Evolutionary conservation across 2,113 vertebrate genomes (phyloP).

Genomic region (Xiphophorus hellerii): DNA sequence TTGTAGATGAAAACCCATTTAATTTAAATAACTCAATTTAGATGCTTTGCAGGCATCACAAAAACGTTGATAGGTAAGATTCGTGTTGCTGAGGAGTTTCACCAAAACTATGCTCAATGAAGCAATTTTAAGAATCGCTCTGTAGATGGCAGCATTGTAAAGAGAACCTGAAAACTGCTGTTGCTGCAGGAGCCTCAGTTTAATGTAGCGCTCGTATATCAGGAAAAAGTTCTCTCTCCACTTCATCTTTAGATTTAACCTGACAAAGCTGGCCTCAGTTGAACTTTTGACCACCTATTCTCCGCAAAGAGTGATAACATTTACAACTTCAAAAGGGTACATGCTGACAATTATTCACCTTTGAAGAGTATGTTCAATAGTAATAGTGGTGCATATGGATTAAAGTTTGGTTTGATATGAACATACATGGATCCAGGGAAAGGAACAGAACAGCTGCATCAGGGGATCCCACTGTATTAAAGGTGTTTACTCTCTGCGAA

Average conservation of each 20-base stretch:
- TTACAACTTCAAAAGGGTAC: slow-evolving; percentile 59
- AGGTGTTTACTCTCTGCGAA: neutral
- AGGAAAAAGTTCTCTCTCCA: slow-evolving; percentile 36
- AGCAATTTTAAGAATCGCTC: slow-evolving; percentile 2
- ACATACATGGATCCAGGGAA: neutral
- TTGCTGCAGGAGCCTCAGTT: slow-evolving; percentile 16
- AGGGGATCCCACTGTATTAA: neutral
- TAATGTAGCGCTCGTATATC: slow-evolving; percentile 52
- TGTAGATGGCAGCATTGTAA: slow-evolving; percentile 73
- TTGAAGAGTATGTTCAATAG: slow-evolving; percentile 14
- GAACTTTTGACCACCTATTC: slow-evolving; percentile 61
- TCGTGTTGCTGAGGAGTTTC: neutral
- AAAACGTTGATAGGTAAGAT: neutral
- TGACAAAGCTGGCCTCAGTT: slow-evolving; percentile 58
- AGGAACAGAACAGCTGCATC: neutral
- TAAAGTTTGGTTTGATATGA: neutral
- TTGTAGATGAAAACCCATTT: too few species aligned
- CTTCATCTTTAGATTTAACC: slow-evolving; percentile 44
- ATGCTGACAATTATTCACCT: slow-evolving; percentile 41
- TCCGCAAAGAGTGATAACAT: slow-evolving; percentile 64
- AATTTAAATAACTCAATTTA: too few species aligned
- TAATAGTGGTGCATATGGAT: neutral
- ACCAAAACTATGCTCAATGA: neutral
- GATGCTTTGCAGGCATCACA: neutral
- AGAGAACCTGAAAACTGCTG: slow-evolving; percentile 9